Evolutionary conservation across 1,140 invertebrate species (phyloP), one percentile per base, ranked within the genome.

Genomic region (Homarus americanus): DNA sequence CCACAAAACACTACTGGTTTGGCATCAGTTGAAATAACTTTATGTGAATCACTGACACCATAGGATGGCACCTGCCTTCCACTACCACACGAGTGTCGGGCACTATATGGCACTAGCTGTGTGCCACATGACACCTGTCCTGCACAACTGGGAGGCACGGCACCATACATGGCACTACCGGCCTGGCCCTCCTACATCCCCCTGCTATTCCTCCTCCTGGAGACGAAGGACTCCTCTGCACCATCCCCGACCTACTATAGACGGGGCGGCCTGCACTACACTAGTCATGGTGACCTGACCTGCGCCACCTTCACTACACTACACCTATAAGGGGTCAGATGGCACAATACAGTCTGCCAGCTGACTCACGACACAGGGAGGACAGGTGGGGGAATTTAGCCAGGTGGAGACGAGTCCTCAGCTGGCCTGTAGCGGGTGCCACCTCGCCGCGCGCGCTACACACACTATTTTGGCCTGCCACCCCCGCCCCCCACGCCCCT

Each of bases 391-490:
- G 40, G 63, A 63, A 28, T 24, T 53, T 32, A 76, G 69, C 69
- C 87, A 90, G 87, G 80, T 90, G 87, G 87, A 82, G 63, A 73
- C 72, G 79, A 34, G 79, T 66, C n/a, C 69, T 82, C 69, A 58
- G 80, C 87, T 76, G 72, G 69, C 49, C 32, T 76, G 80, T 90
- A 82, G 73, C 72, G 44, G 49, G 44, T 90, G 80, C 87, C 87
- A 40, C 80, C 87, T 90, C 87, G 44, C 87, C 87, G 87, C 87
- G 41, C 72, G 87, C 87, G 34, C 87, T 63, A 84, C 87, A 90
- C 80, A 90, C 80, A 90, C 87, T 90, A 90, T 90, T 83, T 90
- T 90, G 87, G 87, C 78, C 72, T n/a, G 24, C 63, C n/a, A 36
- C 15, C 82, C 24, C 17, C 58, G 36, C 69, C 32, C 82, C 82